A percentile compares a stretch with the other conserved stretches of the same genome.
These are phyloP conservation scores for Rhinichthys osculus DNA, from an alignment of 2,797 vertebrate genomes.

Conservation along the genomic window DNA sequence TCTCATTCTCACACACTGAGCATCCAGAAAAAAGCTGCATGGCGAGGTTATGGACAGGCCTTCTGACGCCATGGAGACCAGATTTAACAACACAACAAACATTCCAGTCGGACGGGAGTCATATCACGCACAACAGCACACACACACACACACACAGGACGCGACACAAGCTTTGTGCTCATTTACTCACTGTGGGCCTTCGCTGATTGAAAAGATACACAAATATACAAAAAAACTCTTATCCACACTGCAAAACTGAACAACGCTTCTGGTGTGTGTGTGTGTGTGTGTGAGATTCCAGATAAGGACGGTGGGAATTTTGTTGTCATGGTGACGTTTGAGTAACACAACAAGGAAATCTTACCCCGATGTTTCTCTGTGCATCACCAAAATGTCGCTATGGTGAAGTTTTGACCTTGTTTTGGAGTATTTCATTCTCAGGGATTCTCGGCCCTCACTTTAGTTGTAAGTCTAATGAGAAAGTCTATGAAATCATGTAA, in stretches of 20 bases:
- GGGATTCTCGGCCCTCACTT: background rate
- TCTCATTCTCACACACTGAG: conserved; percentile 19
- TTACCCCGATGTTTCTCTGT: background rate
- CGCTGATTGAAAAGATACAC: background rate
- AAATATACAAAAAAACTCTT: background rate
- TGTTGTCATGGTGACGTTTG: conserved; percentile 31
- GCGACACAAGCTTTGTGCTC: background rate
- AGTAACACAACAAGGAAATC: conserved; percentile 5
- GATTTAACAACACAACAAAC: conserved; percentile 47
- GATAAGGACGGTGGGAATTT: conserved; percentile 2
- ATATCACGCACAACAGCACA: conserved; percentile 9
- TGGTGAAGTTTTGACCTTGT: conserved; percentile 18
- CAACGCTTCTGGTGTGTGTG: background rate
- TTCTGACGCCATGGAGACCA: conserved; percentile 47
- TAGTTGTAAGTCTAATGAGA: background rate
- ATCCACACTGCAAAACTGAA: background rate
- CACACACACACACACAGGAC: background rate
- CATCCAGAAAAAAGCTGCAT: conserved; percentile 26
- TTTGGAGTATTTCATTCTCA: background rate
- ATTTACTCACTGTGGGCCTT: background rate
- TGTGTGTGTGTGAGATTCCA: background rate
- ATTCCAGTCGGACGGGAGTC: conserved; percentile 22
- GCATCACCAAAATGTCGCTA: background rate
- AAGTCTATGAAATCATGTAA: background rate
- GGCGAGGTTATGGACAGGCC: conserved; percentile 24